Base-by-base conservation (phyloP, 2,113 vertebrate genomes). In the Chaetodon trifascialis region DNA sequence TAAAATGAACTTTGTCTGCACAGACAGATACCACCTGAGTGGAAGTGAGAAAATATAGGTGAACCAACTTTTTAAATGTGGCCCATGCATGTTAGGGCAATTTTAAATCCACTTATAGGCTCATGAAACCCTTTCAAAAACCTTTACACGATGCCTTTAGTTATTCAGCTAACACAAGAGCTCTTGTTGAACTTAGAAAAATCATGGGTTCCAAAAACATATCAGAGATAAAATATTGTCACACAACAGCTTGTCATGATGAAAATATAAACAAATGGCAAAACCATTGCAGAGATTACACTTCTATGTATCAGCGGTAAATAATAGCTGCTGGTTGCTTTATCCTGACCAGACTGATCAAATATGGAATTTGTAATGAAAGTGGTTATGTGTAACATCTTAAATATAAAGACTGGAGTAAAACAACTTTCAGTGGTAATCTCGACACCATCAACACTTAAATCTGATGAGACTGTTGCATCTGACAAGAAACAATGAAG, bases 401-500 rank as follows among this genome's bases (percentile, higher is more conserved):
- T 15, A 4, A 70, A 60, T 19, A 25, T 11, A 59, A 46, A 78
- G 10, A 34, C 17, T 34, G n/a, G 14, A 79, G 52, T 36, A 40
- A 69, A 72, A 54, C 49, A 56, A 38, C 21, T 56, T 73, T 80
- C 19, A 55, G 12, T 19, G n/a, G 65, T 25, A 49, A 69, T 51
- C 17, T 54, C 17, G 34, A 51, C 58, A 30, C 40, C 40, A 71
- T 19, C 64, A 65, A 76, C 74, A 65, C 34, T 51, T 56, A 65
- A 73, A 75, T 69, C 55, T 11, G 38, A 86, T 62, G 49, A 46
- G 54, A 74, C 44, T 46, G 25, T 44, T 65, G 67, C 55, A 73
- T 46, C 16, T 25, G 56, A 84, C 66, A 82, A 54, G 34, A 79
- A 7, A 85, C 73, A 84, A 74, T 36, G 63, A 69, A 73, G 63